Evolutionary conservation across 2,113 vertebrate genomes (phyloP).

Genomic region (Apus apus): DNA sequence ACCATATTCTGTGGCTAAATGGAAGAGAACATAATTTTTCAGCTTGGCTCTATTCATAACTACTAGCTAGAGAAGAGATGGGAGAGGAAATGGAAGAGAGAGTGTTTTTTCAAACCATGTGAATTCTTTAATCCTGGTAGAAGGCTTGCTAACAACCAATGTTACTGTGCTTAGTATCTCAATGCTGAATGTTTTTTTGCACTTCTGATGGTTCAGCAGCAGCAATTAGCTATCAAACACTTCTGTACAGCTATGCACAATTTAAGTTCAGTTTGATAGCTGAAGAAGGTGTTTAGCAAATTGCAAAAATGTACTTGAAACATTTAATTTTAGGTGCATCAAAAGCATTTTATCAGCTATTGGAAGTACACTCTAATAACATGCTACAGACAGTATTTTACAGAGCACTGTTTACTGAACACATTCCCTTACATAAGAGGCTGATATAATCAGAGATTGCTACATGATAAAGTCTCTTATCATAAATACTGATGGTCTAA

Average conservation of each 20-base stretch:
- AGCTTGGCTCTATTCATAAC: neutral
- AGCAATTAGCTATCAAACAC: neutral
- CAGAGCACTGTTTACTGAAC: fast-evolving
- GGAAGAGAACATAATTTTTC: neutral
- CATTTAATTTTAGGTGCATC: neutral
- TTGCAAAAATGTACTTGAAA: neutral
- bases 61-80: neutral
- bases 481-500: neutral
- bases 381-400: neutral
- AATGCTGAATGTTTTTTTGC: neutral
- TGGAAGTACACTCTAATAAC: neutral
- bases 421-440: neutral
- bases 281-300: neutral
- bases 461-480: neutral
- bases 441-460: neutral
- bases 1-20: neutral
- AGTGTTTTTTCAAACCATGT: neutral
- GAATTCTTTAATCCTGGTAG: neutral
- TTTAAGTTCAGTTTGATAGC: neutral
- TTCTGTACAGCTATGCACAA: neutral
- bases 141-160: neutral
- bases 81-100: neutral
- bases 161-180: neutral
- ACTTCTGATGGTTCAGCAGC: neutral
- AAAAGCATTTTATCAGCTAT: neutral